These are phyloP conservation scores for Pseudolaguvia tuberculata DNA, from an alignment of 2,113 vertebrate species.

Conservation along the genomic window DNA sequence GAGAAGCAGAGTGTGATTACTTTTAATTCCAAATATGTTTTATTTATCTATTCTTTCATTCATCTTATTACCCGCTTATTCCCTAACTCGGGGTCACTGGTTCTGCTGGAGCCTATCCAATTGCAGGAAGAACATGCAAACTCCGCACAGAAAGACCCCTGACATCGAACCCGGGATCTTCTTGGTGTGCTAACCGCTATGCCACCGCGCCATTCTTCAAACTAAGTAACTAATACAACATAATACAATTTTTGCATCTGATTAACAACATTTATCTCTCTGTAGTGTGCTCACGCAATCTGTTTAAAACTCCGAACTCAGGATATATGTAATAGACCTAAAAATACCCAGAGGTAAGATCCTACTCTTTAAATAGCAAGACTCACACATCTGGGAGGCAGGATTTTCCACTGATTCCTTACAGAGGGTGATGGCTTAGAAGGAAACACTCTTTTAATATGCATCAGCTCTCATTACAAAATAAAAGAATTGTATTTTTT, in stretches of 20 bases:
- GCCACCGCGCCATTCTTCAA: too few relatives aligned
- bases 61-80: neutral
- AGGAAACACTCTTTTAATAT: neutral
- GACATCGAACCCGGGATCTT: too few relatives aligned
- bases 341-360: neutral
- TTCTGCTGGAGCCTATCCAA: neutral
- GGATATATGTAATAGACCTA: neutral
- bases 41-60: neutral
- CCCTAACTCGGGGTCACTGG: neutral
- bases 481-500: neutral
- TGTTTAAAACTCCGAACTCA: neutral
- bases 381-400: neutral
- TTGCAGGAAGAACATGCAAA: too few relatives aligned
- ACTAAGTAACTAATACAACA: neutral
- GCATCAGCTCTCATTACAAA: neutral
- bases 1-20: constrained; percentile 35
- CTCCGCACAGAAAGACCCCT: too few relatives aligned
- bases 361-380: constrained; percentile 20
- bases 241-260: too few relatives aligned
- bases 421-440: neutral
- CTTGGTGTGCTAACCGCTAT: too few relatives aligned
- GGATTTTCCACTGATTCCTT: constrained; percentile 3
- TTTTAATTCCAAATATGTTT: constrained; percentile 29
- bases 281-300: neutral
- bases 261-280: neutral